Evolutionary conservation across 2,888 invertebrate genomes (phyloP).

Genomic region (Eilema depressum): DNA sequence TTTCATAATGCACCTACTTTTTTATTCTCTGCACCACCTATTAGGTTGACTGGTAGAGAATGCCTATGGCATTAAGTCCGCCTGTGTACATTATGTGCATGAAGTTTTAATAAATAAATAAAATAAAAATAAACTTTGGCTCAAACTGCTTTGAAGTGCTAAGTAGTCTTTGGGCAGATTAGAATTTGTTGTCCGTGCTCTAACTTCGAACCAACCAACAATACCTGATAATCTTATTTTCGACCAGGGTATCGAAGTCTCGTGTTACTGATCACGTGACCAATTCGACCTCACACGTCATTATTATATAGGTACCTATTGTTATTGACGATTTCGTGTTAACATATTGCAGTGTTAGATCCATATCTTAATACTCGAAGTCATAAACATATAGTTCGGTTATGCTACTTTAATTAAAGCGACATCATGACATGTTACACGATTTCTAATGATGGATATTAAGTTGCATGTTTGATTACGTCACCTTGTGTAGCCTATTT

Average conservation of each 20-base stretch:
- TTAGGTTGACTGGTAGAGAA: too few species aligned
- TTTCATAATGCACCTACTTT: too few species aligned
- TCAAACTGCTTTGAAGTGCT: too few species aligned
- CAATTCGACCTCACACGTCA: background rate
- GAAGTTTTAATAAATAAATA: too few species aligned
- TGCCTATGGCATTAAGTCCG: too few species aligned
- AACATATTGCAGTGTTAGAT: conserved; percentile 38
- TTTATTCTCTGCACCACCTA: too few species aligned
- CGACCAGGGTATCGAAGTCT: background rate
- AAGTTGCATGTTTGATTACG: conserved; percentile 22
- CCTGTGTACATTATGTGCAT: too few species aligned
- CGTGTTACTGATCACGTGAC: background rate
- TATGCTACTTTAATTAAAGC: conserved; percentile 46
- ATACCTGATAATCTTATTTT: background rate
- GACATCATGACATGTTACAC: conserved; percentile 47
- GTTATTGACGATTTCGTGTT: background rate
- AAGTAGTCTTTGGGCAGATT: too few species aligned
- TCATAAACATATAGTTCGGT: conserved; percentile 42
- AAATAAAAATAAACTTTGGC: too few species aligned
- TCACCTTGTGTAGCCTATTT: conserved; percentile 14
- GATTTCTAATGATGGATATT: conserved; percentile 22
- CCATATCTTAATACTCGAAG: conserved; percentile 53
- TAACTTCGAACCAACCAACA: background rate
- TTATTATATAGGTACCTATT: background rate
- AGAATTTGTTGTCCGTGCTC: too few species aligned